These are phyloP conservation scores for Siniperca scherzeri DNA, from an alignment of 2,797 vertebrate species.

Conservation along the genomic window DNA sequence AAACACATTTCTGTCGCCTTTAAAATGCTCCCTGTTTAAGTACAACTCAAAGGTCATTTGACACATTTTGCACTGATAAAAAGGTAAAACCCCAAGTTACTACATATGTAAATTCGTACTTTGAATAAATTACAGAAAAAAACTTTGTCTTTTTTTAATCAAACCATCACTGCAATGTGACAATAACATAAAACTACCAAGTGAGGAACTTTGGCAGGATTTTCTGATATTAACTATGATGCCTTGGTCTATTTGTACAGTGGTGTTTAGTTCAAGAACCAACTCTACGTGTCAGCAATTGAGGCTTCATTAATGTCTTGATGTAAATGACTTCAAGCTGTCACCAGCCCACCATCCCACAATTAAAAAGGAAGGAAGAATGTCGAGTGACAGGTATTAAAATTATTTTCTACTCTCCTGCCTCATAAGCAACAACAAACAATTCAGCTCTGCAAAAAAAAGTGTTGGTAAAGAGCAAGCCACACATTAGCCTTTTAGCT, in stretches of 20 bases:
- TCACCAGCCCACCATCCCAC: conserved; percentile 37
- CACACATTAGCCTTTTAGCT: conserved; percentile 56
- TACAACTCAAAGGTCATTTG: conserved; percentile 29
- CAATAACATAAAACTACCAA: conserved; percentile 6
- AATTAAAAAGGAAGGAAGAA: conserved; percentile 34
- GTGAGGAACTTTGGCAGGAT: conserved; percentile 14
- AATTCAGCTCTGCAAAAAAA: conserved; percentile 39
- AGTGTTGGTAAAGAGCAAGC: conserved; percentile 37
- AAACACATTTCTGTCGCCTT: conserved; percentile 48
- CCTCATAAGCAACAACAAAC: conserved; percentile 49
- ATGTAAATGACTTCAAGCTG: conserved; percentile 54
- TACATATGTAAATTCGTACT: conserved; percentile 21
- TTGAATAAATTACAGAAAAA: conserved; percentile 14
- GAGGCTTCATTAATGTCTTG: conserved; percentile 44
- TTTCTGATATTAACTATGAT: conserved; percentile 7
- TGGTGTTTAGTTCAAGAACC: conserved; percentile 29
- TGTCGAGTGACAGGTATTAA: conserved; percentile 31
- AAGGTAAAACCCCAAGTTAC: conserved; percentile 1
- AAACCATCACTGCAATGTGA: conserved; percentile 16
- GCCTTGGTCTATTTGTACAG: conserved; percentile 32
- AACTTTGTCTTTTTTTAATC: conserved; percentile 11
- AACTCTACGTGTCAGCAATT: conserved; percentile 32
- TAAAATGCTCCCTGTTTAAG: conserved; percentile 44
- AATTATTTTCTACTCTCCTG: conserved; percentile 33
- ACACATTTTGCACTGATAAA: conserved; percentile 24